Evolutionary conservation across 2,113 vertebrate species (phyloP).

Genomic region (Cololabis saira): DNA sequence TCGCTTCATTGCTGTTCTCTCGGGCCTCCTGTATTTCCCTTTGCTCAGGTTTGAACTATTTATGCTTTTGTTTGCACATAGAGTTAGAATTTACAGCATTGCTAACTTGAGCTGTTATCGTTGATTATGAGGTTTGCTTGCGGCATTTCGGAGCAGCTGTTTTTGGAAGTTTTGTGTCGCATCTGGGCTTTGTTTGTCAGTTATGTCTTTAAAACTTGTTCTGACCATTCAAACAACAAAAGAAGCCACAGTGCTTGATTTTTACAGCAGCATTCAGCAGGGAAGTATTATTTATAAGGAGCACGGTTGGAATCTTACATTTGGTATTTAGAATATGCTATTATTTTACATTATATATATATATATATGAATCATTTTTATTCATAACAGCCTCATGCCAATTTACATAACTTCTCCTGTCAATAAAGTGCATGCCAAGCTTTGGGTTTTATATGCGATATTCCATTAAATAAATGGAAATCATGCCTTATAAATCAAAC

Average conservation of each 20-base stretch:
- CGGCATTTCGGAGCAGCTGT: slow-evolving; percentile 25
- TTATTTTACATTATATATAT: not conserved
- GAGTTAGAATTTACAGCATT: not conserved
- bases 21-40: slow-evolving; percentile 14
- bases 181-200: slow-evolving; percentile 52
- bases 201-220: slow-evolving; percentile 41
- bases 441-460: slow-evolving; percentile 1
- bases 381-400: not conserved
- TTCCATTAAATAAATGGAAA: not conserved
- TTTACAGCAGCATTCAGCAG: slow-evolving; percentile 8
- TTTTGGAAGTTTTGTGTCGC: slow-evolving; percentile 17
- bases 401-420: not conserved
- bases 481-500: slow-evolving; percentile 20
- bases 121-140: slow-evolving; percentile 24
- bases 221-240: slow-evolving; percentile 26
- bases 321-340: not conserved
- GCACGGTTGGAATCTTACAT: not conserved
- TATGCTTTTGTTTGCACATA: slow-evolving; percentile 2
- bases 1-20: too few relatives aligned
- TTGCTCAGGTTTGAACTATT: slow-evolving; percentile 12
- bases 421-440: slow-evolving; percentile 11
- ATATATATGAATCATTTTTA: not conserved
- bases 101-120: not conserved
- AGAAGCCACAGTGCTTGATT: slow-evolving; percentile 19
- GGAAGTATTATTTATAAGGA: slow-evolving; percentile 28